These are phyloP conservation scores for Sorex fumeus DNA, from an alignment of 2,113 vertebrate genomes.

Conservation along the genomic window DNA sequence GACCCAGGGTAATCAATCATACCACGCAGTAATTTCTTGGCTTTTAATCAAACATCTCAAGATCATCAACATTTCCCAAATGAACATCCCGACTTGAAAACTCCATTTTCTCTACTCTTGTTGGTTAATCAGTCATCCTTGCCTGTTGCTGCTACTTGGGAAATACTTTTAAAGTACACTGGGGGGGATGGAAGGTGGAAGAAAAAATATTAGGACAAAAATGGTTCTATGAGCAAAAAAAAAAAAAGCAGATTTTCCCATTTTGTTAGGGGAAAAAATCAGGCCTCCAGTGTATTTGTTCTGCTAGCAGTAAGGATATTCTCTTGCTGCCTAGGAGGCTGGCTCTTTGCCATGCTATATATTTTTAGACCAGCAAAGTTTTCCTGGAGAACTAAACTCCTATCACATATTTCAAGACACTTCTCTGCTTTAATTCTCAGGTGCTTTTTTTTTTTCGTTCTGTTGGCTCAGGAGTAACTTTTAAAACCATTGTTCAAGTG, in stretches of 20 bases:
- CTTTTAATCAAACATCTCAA: conserved; percentile 56
- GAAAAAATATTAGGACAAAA: conserved; percentile 25
- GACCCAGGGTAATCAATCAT: neutral
- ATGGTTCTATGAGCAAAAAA: conserved; percentile 44
- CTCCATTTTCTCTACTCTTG: neutral
- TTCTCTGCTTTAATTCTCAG: neutral
- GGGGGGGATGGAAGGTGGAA: too few species aligned
- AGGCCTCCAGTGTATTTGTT: neutral
- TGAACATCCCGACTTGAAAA: neutral
- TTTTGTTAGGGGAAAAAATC: conserved; percentile 45
- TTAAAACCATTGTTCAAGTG: conserved; percentile 52
- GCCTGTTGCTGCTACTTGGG: neutral
- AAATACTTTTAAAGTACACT: neutral
- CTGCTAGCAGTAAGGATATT: fast-evolving
- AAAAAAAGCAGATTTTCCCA: neutral
- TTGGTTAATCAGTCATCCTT: conserved; percentile 47
- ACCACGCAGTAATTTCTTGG: neutral
- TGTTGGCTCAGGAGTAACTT: neutral
- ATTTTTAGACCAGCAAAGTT: conserved; percentile 45
- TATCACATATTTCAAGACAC: conserved; percentile 22
- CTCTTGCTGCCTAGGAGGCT: neutral
- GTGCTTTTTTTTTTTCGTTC: conserved; percentile 10
- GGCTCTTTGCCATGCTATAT: neutral
- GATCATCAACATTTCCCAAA: conserved; percentile 35
- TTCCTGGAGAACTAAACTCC: neutral